These are phyloP conservation scores for Brassicogethes aeneus DNA, from an alignment of 2,888 invertebrate genomes.

Conservation along the genomic window DNA sequence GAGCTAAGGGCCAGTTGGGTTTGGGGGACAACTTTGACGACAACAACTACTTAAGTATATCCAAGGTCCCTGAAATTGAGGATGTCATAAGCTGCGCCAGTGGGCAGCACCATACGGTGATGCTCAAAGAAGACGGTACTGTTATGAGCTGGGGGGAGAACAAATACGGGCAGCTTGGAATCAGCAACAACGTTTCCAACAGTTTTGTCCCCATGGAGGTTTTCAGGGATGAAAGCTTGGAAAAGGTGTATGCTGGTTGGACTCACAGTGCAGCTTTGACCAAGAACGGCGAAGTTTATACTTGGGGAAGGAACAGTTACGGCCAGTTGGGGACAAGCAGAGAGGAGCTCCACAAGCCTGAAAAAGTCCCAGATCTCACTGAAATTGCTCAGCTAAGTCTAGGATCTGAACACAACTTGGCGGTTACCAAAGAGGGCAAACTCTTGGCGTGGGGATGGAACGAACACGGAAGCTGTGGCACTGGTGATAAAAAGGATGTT, in stretches of 20 bases:
- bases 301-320: constrained; percentile 76
- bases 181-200: constrained; percentile 46
- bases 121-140: constrained; percentile 47
- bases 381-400: constrained; percentile 51
- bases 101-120: constrained; percentile 74
- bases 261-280: constrained; percentile 62
- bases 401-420: constrained; percentile 75
- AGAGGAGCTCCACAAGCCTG: constrained; percentile 41
- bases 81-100: constrained; percentile 58
- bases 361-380: constrained; percentile 42
- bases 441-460: constrained; percentile 85
- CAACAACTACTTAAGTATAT: constrained; percentile 39
- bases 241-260: constrained; percentile 64
- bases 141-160: constrained; percentile 77
- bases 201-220: constrained; percentile 47
- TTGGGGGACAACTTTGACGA: constrained; percentile 42
- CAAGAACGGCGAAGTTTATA: constrained; percentile 52
- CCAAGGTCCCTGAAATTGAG: constrained; percentile 47
- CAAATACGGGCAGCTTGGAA: constrained; percentile 68
- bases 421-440: constrained; percentile 53
- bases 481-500: constrained; percentile 44
- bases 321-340: constrained; percentile 59
- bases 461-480: constrained; percentile 81
- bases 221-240: constrained; percentile 48
- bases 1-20: constrained; percentile 61